Evolutionary conservation across 2,113 vertebrate species (phyloP).

Genomic region (Diphyllodes magnificus): DNA sequence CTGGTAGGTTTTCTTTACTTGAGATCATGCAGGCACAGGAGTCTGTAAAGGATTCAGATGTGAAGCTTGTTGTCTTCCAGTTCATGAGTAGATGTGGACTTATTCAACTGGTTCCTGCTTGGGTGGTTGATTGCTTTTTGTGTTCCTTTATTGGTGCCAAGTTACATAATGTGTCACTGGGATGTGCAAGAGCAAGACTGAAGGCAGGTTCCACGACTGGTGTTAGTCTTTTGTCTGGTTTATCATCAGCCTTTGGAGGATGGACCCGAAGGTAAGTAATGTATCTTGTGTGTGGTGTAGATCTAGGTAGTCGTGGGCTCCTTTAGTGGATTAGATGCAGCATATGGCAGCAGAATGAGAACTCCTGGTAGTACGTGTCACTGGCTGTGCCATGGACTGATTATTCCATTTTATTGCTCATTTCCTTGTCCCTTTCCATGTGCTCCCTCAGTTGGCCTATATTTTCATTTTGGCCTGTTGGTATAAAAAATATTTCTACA

Average conservation of each 20-base stretch:
- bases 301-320: neutral
- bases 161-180: neutral
- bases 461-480: neutral
- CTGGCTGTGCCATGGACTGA: neutral
- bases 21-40: neutral
- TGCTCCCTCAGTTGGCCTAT: neutral
- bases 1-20: neutral
- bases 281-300: neutral
- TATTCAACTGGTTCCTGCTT: neutral
- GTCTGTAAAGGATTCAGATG: neutral
- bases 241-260: neutral
- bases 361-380: neutral
- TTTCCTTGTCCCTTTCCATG: neutral
- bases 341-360: neutral
- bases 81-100: neutral
- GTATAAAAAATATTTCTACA: neutral
- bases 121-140: slow-evolving; percentile 3
- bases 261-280: neutral
- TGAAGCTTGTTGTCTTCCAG: neutral
- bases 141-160: slow-evolving; percentile 2
- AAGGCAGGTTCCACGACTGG: neutral
- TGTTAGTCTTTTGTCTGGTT: neutral
- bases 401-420: neutral
- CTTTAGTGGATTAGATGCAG: neutral
- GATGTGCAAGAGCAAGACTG: neutral